Percentiles rank a stretch among this genome's conserved stretches.
phyloP scores from a whole-genome alignment of 2,888 invertebrate genomes.

The Drosophila multiciliata region DNA sequence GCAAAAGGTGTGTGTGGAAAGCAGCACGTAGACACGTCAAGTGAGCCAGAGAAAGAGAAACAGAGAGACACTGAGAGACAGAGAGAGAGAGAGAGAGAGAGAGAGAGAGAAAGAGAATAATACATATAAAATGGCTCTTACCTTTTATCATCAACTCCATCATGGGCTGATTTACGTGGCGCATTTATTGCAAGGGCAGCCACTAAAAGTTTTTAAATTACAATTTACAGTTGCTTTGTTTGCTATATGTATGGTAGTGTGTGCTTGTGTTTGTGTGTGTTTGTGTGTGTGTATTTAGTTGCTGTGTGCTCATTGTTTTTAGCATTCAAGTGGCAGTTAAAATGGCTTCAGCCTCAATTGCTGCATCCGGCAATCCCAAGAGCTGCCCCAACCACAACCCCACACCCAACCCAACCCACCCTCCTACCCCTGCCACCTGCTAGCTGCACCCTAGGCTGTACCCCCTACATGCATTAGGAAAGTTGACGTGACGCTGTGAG shows the following conservation, averaged over 20 bases:
- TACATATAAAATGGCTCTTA: conserved; percentile 26
- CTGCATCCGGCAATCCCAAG: conserved; percentile 65
- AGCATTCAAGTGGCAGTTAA: conserved; percentile 78
- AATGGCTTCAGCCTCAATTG: conserved; percentile 79
- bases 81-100: neutral
- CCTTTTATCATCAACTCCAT: conserved; percentile 59
- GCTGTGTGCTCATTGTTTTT: conserved; percentile 58
- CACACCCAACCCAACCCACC: too few relatives aligned
- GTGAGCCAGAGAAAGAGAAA: neutral
- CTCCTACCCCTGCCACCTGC: neutral
- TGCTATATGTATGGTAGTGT: conserved; percentile 3
- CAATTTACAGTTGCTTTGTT: conserved; percentile 69
- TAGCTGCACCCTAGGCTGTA: conserved; percentile 16
- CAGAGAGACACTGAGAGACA: neutral
- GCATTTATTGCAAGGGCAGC: conserved; percentile 73
- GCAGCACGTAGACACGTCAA: neutral
- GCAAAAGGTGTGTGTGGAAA: neutral
- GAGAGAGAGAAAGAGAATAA: neutral
- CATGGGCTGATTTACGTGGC: conserved; percentile 61
- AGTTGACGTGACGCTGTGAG: conserved; percentile 80
- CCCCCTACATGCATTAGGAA: conserved; percentile 67
- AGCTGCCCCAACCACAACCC: neutral
- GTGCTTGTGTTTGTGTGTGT: conserved; percentile 1
- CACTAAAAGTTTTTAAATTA: conserved; percentile 77
- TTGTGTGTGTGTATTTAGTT: conserved; percentile 43